Evolutionary conservation across 2,797 vertebrate genomes (phyloP).

Genomic region (Thamnophis elegans): DNA sequence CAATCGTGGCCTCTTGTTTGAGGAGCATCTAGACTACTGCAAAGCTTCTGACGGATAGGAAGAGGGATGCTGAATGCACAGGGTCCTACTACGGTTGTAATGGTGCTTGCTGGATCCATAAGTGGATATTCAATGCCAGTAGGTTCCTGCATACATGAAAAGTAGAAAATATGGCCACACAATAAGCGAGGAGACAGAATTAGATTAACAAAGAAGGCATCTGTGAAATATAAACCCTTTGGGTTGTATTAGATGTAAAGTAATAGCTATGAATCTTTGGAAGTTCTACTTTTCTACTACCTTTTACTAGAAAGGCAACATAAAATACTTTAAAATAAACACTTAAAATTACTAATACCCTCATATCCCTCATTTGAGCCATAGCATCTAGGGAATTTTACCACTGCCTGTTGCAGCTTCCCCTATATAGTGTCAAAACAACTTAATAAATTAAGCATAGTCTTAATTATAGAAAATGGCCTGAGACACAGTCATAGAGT

Average conservation of each 20-base stretch:
- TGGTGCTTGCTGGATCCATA: constrained; percentile 85
- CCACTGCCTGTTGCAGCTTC: background rate
- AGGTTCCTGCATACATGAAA: constrained; percentile 78
- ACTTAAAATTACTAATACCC: background rate
- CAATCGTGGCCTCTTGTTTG: constrained; percentile 96
- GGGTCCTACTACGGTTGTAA: constrained; percentile 90
- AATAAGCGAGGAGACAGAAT: background rate
- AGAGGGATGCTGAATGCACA: constrained; percentile 93
- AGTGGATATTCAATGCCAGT: constrained; percentile 87
- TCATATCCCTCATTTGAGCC: background rate
- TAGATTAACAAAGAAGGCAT: background rate
- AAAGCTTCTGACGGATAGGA: constrained; percentile 94
- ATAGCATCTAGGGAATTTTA: background rate
- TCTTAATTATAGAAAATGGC: background rate
- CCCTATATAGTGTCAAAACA: background rate
- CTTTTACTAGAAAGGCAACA: background rate
- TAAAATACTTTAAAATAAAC: background rate
- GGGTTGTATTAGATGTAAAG: background rate
- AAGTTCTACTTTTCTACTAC: background rate
- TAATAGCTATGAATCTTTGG: background rate
- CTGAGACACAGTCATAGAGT: background rate
- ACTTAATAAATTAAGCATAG: background rate
- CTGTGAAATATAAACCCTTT: background rate
- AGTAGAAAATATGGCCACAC: background rate
- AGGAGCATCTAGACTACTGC: constrained; percentile 93